These are phyloP conservation scores for Zaprionus camerounensis DNA, from an alignment of 1,140 invertebrate species.

Conservation along the genomic window DNA sequence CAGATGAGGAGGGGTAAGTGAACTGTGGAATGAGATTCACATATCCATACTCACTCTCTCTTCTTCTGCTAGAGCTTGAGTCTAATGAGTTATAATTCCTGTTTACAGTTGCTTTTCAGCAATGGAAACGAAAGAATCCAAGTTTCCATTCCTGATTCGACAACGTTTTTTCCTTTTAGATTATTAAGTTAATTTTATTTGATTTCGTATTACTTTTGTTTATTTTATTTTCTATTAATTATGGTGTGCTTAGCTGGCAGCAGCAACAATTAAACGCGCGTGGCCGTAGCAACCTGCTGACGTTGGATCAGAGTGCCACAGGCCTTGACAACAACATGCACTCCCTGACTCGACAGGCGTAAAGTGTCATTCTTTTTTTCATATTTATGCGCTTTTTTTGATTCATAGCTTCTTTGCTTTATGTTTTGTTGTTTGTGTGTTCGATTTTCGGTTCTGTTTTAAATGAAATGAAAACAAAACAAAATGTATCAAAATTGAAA, in stretches of 20 bases:
- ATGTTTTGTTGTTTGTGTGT: constrained; percentile 28
- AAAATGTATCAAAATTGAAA: background rate
- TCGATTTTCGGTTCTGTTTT: background rate
- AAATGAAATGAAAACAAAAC: background rate
- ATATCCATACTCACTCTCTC: constrained; percentile 2
- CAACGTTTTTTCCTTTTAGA: background rate
- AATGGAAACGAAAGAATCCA: background rate
- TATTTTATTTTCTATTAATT: constrained; percentile 50
- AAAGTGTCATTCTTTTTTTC: constrained; percentile 67
- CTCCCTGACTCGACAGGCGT: constrained; percentile 79
- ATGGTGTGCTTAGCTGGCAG: constrained; percentile 37
- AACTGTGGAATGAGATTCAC: background rate
- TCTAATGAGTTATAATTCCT: constrained; percentile 5
- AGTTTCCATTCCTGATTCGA: constrained; percentile 29
- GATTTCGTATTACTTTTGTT: constrained; percentile 43
- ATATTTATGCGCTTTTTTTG: constrained; percentile 35
- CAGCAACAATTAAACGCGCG: constrained; percentile 57
- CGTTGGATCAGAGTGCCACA: constrained; percentile 58
- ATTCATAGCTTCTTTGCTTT: constrained; percentile 34
- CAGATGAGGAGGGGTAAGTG: constrained; percentile 77
- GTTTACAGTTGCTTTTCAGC: constrained; percentile 7
- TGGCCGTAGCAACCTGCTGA: constrained; percentile 56
- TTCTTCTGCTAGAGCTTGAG: constrained; percentile 12
- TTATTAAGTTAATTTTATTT: constrained; percentile 28
- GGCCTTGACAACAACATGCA: constrained; percentile 51